phyloP scores from a whole-genome alignment of 2,113 vertebrate genomes.

The Strigops habroptila region DNA sequence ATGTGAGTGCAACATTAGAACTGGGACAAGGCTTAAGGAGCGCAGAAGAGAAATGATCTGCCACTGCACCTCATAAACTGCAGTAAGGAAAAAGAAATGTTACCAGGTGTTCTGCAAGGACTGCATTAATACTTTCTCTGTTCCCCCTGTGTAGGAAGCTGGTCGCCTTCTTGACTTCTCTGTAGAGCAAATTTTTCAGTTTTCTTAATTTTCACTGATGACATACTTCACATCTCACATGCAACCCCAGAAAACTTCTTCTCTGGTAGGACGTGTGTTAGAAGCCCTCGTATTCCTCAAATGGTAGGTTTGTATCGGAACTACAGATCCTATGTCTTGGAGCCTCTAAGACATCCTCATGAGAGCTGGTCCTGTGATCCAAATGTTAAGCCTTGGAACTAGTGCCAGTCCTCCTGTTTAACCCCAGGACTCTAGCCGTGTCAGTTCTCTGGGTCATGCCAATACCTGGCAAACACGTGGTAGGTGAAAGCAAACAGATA shows the following conservation, averaged over 20 bases:
- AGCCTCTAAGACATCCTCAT: neutral
- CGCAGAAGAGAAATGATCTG: neutral
- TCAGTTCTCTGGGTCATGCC: neutral
- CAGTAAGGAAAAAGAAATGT: neutral
- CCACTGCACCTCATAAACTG: neutral
- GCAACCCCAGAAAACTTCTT: neutral
- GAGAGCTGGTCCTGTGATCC: neutral
- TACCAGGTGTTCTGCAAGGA: neutral
- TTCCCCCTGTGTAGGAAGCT: neutral
- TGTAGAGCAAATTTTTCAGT: neutral
- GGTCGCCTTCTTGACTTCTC: neutral
- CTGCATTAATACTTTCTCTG: neutral
- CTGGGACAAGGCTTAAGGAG: neutral
- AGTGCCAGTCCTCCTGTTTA: neutral
- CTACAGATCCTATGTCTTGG: neutral
- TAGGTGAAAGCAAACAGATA: neutral
- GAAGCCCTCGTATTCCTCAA: neutral
- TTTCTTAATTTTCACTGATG: neutral
- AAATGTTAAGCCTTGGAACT: neutral
- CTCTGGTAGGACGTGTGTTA: neutral
- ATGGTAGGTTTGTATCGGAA: neutral
- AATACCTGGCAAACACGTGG: neutral
- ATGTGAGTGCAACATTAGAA: neutral
- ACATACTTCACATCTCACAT: neutral
- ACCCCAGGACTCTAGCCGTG: neutral